A percentile compares a stretch with the other conserved stretches of the same genome.
phyloP scores from a whole-genome alignment of 2,113 vertebrate genomes.

The Eulemur rufifrons region DNA sequence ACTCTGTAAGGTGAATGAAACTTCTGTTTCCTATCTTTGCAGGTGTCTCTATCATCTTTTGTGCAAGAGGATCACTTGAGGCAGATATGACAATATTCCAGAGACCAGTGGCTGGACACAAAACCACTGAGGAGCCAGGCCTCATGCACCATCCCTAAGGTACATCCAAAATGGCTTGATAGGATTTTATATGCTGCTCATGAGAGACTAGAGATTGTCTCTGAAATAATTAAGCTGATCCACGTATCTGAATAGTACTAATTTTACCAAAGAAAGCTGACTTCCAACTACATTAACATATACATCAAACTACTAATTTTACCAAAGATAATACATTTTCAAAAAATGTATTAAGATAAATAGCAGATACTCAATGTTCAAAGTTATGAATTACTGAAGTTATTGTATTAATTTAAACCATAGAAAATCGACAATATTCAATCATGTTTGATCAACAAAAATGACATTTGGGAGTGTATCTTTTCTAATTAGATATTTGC shows the following conservation, averaged over 20 bases:
- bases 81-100: background rate
- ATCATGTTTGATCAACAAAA: background rate
- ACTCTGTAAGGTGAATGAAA: background rate
- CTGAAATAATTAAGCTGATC: slow-evolving; percentile 12
- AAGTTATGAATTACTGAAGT: background rate
- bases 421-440: background rate
- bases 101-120: background rate
- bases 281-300: background rate
- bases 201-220: background rate
- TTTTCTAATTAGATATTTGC: background rate
- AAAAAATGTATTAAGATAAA: background rate
- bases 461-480: background rate
- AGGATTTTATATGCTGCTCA: background rate
- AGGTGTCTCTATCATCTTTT: background rate
- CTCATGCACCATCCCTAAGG: background rate
- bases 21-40: background rate
- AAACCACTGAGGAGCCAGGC: background rate
- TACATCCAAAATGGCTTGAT: background rate
- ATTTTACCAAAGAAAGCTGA: background rate
- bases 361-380: background rate
- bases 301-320: background rate
- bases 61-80: background rate
- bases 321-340: background rate
- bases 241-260: background rate
- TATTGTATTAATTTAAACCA: background rate